Base-by-base conservation (phyloP, 2,888 invertebrate species). In the Ormia ochracea region DNA sequence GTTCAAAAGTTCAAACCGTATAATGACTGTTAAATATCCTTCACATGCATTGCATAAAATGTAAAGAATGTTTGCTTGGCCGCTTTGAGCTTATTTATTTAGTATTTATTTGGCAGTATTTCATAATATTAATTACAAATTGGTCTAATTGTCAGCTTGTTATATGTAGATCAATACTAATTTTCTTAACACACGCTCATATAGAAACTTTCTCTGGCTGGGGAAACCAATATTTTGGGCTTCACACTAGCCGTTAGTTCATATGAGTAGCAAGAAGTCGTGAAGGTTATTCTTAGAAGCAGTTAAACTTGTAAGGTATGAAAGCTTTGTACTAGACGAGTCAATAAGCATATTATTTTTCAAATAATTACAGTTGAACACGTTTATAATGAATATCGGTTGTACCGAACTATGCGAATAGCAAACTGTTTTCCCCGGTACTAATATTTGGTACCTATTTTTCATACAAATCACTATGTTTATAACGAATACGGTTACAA, bases 1-100 rank as follows among this genome's bases (percentile, higher is more conserved):
- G 72, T 72, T 72, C 72, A 72, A 72, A 72, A 72, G 72, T 72
- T 72, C 72, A 72, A 72, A 41, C 26, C 23, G 7, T 43, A 52
- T 72, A 61, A 59, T 72, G 31, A 59, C 52, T 41, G 17, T 52
- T 59, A 72, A 59, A 70, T 59, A 59, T 33, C 23, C 33, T 10
- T 33, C n/a, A n/a, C n/a, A 54, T 50, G 52, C 9, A 52, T 50
- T 17, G 2, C 12, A 69, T 10, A 26, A 45, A 12, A 33, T 23
- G 14, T 4, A n/a, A 14, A n/a, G n/a, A 21, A 45, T 26, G 19
- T 58, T 36, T 17, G 7, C 17, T 12, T 28, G 43, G 17, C 12
- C 26, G 17, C 23, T 7, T 17, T 41, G 12, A 23, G 21, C 41
- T 43, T 36, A 31, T n/a, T n/a, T n/a, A 72, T 72, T 52, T 23